Conservation (phyloP, 2,888 invertebrate genomes). For the Clivina fossor region DNA sequence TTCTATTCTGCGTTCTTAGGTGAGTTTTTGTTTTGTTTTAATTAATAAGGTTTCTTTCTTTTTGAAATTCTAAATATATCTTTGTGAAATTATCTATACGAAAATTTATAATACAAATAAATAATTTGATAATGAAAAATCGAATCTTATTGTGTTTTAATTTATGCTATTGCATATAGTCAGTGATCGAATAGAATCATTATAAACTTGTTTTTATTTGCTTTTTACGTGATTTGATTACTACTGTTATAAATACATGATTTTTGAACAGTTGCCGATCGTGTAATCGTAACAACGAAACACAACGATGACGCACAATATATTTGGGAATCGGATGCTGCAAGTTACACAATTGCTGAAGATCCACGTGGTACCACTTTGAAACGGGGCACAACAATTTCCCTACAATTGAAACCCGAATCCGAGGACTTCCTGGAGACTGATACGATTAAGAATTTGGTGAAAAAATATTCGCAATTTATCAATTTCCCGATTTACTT, state of each 20-base stretch:
- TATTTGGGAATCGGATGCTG: conserved; percentile 98
- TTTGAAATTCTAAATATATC: too few species aligned
- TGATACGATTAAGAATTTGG: conserved; percentile 84
- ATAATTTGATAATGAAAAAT: too few species aligned
- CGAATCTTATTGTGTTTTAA: too few species aligned
- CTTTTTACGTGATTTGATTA: conserved; percentile 3
- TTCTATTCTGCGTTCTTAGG: conserved; percentile 95
- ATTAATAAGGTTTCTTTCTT: too few species aligned
- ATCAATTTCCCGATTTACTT: conserved; percentile 98
- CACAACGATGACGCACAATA: conserved; percentile 89
- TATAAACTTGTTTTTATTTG: too few species aligned
- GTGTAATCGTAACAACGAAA: conserved; percentile 93
- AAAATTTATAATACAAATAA: too few species aligned
- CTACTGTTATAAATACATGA: background rate
- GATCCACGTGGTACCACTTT: conserved; percentile 95
- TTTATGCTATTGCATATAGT: too few species aligned
- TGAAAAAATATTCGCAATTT: conserved; percentile 98
- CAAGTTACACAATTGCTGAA: conserved; percentile 82
- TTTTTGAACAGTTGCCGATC: conserved; percentile 83
- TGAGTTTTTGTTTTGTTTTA: too few species aligned
- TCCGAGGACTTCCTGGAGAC: conserved; percentile 94
- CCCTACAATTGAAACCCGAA: conserved; percentile 93
- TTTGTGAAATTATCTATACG: too few species aligned
- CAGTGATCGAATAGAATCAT: too few species aligned
- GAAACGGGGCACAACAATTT: conserved; percentile 68